Evolutionary conservation across 1,140 invertebrate genomes (phyloP).

Genomic region (Pomacea maculata): DNA sequence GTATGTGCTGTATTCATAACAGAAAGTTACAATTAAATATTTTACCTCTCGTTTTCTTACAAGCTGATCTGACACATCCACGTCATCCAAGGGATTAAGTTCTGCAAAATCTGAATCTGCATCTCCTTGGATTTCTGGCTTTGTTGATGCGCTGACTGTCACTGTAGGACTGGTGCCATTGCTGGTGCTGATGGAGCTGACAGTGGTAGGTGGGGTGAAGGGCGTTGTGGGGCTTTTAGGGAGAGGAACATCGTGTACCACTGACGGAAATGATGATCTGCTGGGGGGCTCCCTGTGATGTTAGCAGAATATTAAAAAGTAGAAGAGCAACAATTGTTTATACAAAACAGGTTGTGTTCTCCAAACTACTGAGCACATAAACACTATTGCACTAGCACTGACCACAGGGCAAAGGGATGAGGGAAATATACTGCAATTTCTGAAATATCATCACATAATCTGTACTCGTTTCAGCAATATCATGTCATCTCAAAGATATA

Average conservation of each 20-base stretch:
- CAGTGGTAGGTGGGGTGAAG: conserved; percentile 15
- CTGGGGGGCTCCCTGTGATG: conserved; percentile 50
- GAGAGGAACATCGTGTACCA: background rate
- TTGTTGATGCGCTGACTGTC: conserved; percentile 35
- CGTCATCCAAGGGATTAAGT: conserved; percentile 75
- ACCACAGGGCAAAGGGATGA: too few relatives aligned
- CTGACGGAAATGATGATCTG: conserved; percentile 41
- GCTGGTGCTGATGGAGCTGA: conserved; percentile 15
- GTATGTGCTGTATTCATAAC: too few relatives aligned
- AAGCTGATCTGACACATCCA: conserved; percentile 82
- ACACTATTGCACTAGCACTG: too few relatives aligned
- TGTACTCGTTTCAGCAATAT: too few relatives aligned
- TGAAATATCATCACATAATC: too few relatives aligned
- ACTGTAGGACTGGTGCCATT: conserved; percentile 45
- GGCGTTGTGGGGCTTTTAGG: background rate
- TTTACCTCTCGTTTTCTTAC: conserved; percentile 71
- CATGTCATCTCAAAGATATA: too few relatives aligned
- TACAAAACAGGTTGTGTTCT: too few relatives aligned
- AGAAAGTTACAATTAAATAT: background rate
- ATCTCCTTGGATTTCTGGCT: conserved; percentile 56
- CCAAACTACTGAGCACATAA: too few relatives aligned
- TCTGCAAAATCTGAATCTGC: conserved; percentile 57
- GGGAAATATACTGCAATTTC: too few relatives aligned
- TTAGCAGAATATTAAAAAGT: background rate
- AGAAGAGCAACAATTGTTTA: too few relatives aligned